A percentile compares a stretch with the other conserved stretches of the same genome.
Evolutionary conservation across 1,140 invertebrate genomes (phyloP).

Genomic region (Lethrus apterus): DNA sequence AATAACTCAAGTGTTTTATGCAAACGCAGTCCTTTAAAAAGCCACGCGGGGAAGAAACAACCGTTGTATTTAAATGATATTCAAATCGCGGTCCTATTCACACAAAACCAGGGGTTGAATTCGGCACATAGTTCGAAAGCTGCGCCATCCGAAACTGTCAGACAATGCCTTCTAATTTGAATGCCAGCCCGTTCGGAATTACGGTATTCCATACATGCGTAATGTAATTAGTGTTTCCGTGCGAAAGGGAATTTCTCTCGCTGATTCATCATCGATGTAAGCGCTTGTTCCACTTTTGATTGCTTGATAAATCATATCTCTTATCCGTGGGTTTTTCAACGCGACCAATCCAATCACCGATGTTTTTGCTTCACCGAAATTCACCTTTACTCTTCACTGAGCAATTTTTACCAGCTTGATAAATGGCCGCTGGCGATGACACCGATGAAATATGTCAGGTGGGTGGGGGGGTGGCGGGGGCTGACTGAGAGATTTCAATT

Average conservation of each 20-base stretch:
- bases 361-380: conserved; percentile 34
- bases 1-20: conserved; percentile 1
- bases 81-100: conserved; percentile 13
- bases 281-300: too few relatives aligned
- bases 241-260: conserved; percentile 3
- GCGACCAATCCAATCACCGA: conserved; percentile 23
- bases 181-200: conserved; percentile 18
- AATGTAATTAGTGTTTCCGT: conserved; percentile 15
- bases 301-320: too few relatives aligned
- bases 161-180: conserved; percentile 22
- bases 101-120: conserved; percentile 13
- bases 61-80: conserved; percentile 19
- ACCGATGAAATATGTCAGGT: conserved; percentile 40
- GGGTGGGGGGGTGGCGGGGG: conserved; percentile 10
- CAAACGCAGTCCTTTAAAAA: conserved; percentile 4
- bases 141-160: conserved; percentile 12
- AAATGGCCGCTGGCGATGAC: conserved; percentile 41
- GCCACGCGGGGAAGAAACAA: conserved; percentile 4
- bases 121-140: conserved; percentile 21
- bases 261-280: not conserved
- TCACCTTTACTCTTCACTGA: conserved; percentile 35
- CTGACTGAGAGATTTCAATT: conserved; percentile 40
- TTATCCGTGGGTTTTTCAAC: too few relatives aligned
- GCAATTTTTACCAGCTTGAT: conserved; percentile 38
- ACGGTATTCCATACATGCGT: conserved; percentile 20